Evolutionary conservation across 2,888 invertebrate genomes (phyloP), one percentile per base, ranked within the genome.

Genomic region (Phengaris alcon): DNA sequence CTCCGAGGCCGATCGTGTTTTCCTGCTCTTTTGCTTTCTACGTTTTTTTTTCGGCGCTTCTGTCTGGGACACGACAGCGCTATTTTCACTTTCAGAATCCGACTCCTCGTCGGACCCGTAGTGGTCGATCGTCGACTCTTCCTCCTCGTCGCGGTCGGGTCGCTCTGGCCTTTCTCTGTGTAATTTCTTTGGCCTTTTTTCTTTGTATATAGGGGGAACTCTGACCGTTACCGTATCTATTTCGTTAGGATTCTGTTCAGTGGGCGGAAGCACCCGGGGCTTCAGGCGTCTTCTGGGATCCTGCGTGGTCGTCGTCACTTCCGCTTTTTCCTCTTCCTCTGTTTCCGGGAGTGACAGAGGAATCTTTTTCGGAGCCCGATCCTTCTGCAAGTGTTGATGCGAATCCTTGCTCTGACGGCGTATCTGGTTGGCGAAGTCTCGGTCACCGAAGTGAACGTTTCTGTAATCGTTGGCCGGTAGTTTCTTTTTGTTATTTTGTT

Each of bases 211-310:
- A 0, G 94, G 93, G 2, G 94, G 94, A 70, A 94, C 93, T 68
- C 93, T 86, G 22, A 94, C 94, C 0, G 94, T 93, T 6, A 94
- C 90, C 1, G 93, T 94, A 78, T 94, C 94, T 51, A 94, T 94
- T 80, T 93, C 89, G 35, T 89, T 89, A 0, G 93, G 94, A 75
- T 93, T 89, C 46, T 93, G 91, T 77, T 94, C 93, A 0, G 93
- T 93, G 3, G 93, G 94, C 2, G 94, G 94, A 46, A 93, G 81
- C 6, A 93, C 90, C 44, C 90, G 88, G 6, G 94, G 93, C 15
- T 86, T 86, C 22, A 94, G 82, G 15, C 85, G 84, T 55, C 85
- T 83, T 52, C 85, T 87, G 0, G 93, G 94, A 78, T 93, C 90
- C 78, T 92, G 90, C 0, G 94, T 93, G 10, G 90, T 90, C 2